Evolutionary conservation across 2,113 vertebrate species (phyloP), one percentile per base, ranked within the genome.

Genomic region (Pimephales promelas): DNA sequence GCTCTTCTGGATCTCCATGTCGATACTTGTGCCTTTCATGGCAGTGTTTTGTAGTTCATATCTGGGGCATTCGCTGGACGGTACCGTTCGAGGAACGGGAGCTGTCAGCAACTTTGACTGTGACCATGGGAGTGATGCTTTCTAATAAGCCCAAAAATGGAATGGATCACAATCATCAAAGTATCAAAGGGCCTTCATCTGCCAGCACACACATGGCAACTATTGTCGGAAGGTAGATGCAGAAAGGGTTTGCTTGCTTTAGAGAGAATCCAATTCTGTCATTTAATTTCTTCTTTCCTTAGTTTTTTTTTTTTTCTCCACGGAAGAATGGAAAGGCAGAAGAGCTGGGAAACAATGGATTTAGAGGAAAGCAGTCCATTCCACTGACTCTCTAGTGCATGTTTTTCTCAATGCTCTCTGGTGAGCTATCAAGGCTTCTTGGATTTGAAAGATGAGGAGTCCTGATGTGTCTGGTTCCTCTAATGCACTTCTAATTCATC

Each of bases 271-370:
- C 72, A 80, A 68, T 62, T 57, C 82, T 71, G 43, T 83, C 62
- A 76, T 76, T 84, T 84, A 62, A 28, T 43, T 16, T 79, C 54
- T 71, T 74, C 45, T 77, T 77, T 74, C 31, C 71, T 84, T 64
- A 66, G 24, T 49, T 62, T 11, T 31, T 83, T 62, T 11, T 31
- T 83, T 85, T 70, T 83, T 86, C 73, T 73, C 73, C 59, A 47
- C 47, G 49, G 36, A 75, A 66, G 43, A 22, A 79, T 34, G 22
- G 73, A 13, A 16, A 52, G 70, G 52, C 79, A 82, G 57, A 78
- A 85, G 72, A 86, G 83, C 49, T 56, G 62, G 10, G 14, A 64
- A 43, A 84, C 81, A 87, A 87, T 87, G 88, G 85, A 85, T 87
- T 83, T 57, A 71, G 68, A 75, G 68, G 14, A 74, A 70, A 45